Base-by-base conservation (phyloP, 2,888 invertebrate genomes). In the Hyposoter didymator region DNA sequence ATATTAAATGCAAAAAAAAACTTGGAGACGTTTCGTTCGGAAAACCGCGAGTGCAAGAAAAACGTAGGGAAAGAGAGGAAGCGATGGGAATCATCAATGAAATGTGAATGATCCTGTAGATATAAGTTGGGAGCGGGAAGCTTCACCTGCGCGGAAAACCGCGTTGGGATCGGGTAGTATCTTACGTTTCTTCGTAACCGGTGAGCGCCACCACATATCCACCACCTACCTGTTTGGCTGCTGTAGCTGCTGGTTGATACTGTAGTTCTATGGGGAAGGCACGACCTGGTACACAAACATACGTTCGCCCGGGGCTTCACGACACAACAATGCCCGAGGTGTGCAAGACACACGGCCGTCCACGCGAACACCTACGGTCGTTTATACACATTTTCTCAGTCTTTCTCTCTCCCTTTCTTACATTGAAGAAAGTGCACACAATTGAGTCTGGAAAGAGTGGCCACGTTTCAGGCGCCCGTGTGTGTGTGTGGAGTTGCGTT, bases 141-240 rank as follows among this genome's bases (percentile, higher is more conserved):
- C 89, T 92, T 92, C 92, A 92, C 92, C 90, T 91, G 91, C 88
- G 88, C 74, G 72, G 78, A 70, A 70, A 70, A 72, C 39, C 59
- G 62, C 79, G 59, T 59, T 59, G 82, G 79, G 69, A 74, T 78
- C 81, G 32, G 28, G 64, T 22, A 66, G 59, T 72, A 69, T 78
- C 78, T 74, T 80, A 83, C 78, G 67, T 78, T 85, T 75, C 84
- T 55, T 83, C 47, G 76, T 81, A 76, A 82, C 52, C 84, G 49
- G 82, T 45, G 78, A 82, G 81, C 82, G 73, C 84, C 79, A 82
- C 80, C 82, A 66, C 85, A 69, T 72, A 75, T 82, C 76, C 85
- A 80, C 86, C 81, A 81, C 84, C 86, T 84, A 81, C 84, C 80
- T 86, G 80, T 43, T 72, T 35, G 22, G 78, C 74, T n/a, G 74